Conservation (phyloP, 2,797 vertebrate species). For the Parauchenoglanis ngamensis region DNA sequence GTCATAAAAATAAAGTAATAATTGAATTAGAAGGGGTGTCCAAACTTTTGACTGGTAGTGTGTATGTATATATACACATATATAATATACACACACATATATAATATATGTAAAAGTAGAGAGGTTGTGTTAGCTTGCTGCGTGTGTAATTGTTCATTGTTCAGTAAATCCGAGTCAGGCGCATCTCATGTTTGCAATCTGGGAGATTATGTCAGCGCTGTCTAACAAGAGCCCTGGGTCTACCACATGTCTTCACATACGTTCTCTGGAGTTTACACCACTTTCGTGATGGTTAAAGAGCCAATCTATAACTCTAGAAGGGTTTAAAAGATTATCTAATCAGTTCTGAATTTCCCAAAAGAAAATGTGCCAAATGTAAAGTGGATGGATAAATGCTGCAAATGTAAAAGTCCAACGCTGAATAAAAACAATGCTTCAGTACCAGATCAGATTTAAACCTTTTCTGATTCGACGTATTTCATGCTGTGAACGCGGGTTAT, state of each 20-base stretch:
- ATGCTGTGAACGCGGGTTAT: not conserved
- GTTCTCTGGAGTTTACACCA: not conserved
- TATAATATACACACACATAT: not conserved
- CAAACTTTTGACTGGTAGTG: too few relatives aligned
- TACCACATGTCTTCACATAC: not conserved
- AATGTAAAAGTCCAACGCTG: not conserved
- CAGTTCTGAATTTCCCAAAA: not conserved
- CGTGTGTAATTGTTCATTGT: conserved; percentile 34
- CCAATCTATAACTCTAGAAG: not conserved
- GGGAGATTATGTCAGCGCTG: not conserved
- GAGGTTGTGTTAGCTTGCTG: not conserved
- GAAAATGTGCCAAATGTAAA: not conserved
- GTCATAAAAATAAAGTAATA: too few relatives aligned
- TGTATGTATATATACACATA: not conserved
- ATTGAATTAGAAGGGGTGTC: too few relatives aligned
- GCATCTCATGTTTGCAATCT: conserved; percentile 75
- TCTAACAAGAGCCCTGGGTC: not conserved
- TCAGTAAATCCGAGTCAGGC: conserved; percentile 54
- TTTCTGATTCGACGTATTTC: not conserved
- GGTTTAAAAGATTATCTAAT: not conserved
- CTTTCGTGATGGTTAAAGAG: not conserved
- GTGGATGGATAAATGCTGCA: not conserved
- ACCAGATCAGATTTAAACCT: not conserved
- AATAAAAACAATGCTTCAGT: not conserved
- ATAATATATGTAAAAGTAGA: not conserved